Conservation (phyloP, 2,888 invertebrate genomes). For the Serripes groenlandicus region DNA sequence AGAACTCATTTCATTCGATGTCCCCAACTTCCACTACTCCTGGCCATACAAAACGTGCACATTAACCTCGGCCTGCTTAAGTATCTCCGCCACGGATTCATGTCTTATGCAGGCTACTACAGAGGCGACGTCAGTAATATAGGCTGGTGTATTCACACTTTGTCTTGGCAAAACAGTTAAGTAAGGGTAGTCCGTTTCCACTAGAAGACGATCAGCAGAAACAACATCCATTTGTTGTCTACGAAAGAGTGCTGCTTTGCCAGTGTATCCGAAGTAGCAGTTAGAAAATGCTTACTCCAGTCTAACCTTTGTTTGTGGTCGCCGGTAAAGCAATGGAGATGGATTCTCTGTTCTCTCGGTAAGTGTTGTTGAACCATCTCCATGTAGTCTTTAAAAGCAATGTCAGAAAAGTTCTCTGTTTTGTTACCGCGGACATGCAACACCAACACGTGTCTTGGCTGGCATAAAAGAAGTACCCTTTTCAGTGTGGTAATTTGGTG, state of each 20-base stretch:
- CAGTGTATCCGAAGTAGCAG: slow-evolving; percentile 7
- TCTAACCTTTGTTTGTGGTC: neutral
- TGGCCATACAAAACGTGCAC: too few species aligned
- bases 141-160: neutral
- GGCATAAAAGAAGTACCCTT: too few species aligned
- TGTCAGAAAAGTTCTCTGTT: too few species aligned
- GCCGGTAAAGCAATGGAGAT: slow-evolving; percentile 5
- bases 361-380: too few species aligned
- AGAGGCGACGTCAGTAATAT: slow-evolving; percentile 2
- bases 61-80: too few species aligned
- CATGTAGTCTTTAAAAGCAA: too few species aligned
- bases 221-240: neutral
- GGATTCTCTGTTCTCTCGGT: too few species aligned
- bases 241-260: neutral
- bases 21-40: too few species aligned
- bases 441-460: too few species aligned
- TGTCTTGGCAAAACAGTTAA: neutral
- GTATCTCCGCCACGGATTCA: neutral
- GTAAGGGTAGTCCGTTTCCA: neutral
- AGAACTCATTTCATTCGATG: too few species aligned
- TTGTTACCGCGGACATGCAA: too few species aligned
- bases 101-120: neutral
- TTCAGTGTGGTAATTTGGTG: neutral
- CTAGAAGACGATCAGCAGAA: neutral
- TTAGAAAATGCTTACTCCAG: neutral